Conservation (phyloP, 2,113 vertebrate genomes). For the Dasypus novemcinctus region DNA sequence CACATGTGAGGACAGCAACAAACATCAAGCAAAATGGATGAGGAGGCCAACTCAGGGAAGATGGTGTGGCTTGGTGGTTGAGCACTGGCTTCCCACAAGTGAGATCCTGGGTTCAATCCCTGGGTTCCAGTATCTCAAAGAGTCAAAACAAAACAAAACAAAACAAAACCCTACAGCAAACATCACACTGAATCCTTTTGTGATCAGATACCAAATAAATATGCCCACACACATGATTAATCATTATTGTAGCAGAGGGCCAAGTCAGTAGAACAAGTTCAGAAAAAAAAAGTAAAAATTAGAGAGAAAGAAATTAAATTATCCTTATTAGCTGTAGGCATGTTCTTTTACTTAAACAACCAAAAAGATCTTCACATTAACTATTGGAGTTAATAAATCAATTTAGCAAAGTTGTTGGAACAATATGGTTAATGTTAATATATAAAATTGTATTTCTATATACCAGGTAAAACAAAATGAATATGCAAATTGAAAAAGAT, state of each 20-base stretch:
- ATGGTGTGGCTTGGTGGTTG: too few relatives aligned
- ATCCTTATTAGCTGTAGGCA: neutral
- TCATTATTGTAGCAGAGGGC: neutral
- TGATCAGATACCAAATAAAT: neutral
- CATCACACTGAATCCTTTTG: neutral
- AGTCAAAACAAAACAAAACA: too few relatives aligned
- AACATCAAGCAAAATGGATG: too few relatives aligned
- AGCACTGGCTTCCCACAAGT: too few relatives aligned
- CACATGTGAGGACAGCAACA: too few relatives aligned
- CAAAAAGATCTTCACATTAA: neutral
- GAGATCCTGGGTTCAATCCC: too few relatives aligned
- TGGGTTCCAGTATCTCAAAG: too few relatives aligned
- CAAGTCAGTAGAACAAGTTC: neutral
- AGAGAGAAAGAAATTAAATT: neutral
- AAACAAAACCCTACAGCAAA: neutral
- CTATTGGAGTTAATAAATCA: neutral
- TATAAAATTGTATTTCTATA: neutral
- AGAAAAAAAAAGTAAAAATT: neutral
- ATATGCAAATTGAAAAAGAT: neutral
- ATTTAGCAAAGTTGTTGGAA: neutral
- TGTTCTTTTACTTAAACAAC: neutral
- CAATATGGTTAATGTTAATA: neutral
- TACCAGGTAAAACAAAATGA: neutral
- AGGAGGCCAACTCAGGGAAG: too few relatives aligned
- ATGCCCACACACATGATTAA: neutral